phyloP scores from a whole-genome alignment of 2,797 vertebrate genomes.

The Loriculus beryllinus region DNA sequence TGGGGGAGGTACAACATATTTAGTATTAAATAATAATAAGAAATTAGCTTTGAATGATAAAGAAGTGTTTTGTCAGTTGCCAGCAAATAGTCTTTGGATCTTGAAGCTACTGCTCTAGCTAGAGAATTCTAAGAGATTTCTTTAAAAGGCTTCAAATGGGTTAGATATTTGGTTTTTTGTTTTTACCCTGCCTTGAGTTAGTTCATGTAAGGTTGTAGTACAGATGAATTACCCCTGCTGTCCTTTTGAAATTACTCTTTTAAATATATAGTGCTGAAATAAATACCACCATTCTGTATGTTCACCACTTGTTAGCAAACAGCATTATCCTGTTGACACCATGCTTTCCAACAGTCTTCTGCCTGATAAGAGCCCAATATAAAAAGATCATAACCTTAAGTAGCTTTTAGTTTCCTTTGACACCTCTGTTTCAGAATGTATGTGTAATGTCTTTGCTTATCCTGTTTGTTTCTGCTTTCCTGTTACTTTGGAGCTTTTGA shows the following conservation, averaged over 20 bases:
- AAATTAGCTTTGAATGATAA: background rate
- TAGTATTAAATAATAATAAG: background rate
- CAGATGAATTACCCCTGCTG: background rate
- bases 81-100: background rate
- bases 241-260: background rate
- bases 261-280: background rate
- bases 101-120: background rate
- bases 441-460: background rate
- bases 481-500: background rate
- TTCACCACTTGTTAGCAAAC: background rate
- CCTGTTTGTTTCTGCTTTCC: background rate
- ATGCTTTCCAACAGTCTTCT: background rate
- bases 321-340: background rate
- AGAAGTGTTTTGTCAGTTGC: background rate
- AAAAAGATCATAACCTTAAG: background rate
- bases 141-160: background rate
- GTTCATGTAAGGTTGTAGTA: background rate
- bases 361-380: background rate
- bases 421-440: background rate
- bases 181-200: background rate
- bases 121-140: background rate
- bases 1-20: background rate
- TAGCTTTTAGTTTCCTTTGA: background rate
- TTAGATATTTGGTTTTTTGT: background rate
- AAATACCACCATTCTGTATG: background rate